Conservation (phyloP, 2,113 vertebrate species). For the Rhodinocichla rosea region DNA sequence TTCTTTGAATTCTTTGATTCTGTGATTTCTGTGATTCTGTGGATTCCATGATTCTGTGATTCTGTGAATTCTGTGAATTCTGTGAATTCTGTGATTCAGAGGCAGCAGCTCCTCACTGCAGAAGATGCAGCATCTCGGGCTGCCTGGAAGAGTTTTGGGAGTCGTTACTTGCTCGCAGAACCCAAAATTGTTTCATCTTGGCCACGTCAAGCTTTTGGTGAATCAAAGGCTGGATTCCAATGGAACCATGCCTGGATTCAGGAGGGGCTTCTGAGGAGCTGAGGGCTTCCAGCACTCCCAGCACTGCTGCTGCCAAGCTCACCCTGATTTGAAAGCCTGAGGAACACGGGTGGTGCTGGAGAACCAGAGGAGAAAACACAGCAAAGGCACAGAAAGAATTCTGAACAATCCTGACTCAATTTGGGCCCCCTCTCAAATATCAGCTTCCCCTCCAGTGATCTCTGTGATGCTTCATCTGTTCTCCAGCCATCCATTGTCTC, state of each 20-base stretch:
- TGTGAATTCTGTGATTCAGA: background rate
- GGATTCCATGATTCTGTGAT: too few species aligned
- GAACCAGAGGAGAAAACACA: background rate
- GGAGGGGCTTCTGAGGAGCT: background rate
- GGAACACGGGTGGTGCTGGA: background rate
- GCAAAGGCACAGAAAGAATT: background rate
- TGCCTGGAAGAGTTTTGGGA: background rate
- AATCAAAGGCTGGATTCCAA: background rate
- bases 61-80: too few species aligned
- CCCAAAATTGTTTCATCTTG: background rate
- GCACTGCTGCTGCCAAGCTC: background rate
- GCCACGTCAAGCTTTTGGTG: background rate
- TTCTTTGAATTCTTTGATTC: too few species aligned
- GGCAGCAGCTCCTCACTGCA: background rate
- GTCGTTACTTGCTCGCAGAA: background rate
- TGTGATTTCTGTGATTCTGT: too few species aligned
- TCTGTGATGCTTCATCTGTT: background rate
- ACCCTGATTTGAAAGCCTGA: background rate
- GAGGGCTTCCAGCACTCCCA: background rate
- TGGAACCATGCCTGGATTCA: slow-evolving; percentile 16
- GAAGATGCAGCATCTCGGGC: background rate
- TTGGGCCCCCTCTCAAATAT: slow-evolving; percentile 29
- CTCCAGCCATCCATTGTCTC: slow-evolving; percentile 31
- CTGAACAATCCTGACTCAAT: background rate
- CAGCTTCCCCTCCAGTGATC: background rate